Conservation (phyloP, 2,113 vertebrate species). For the Reinhardtius hippoglossoides region DNA sequence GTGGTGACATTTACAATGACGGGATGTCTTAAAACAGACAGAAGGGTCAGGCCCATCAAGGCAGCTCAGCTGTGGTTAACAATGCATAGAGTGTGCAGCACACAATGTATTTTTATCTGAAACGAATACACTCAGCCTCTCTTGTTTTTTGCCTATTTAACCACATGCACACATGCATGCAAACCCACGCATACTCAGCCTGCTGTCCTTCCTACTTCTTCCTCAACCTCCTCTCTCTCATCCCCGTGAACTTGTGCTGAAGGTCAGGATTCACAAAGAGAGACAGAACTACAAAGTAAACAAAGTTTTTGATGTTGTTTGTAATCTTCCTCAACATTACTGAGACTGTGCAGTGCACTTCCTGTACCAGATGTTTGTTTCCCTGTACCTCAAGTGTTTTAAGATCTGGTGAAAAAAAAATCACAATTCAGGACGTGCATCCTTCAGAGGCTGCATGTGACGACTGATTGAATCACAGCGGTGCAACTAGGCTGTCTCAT, state of each 20-base stretch:
- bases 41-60: background rate
- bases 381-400: slow-evolving; percentile 19
- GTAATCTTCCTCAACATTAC: background rate
- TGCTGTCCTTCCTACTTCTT: background rate
- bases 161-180: background rate
- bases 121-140: slow-evolving; percentile 1
- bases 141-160: slow-evolving; percentile 8
- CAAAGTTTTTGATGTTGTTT: background rate
- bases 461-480: too few species aligned
- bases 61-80: slow-evolving; percentile 19
- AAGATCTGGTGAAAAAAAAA: slow-evolving; percentile 29
- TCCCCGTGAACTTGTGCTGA: slow-evolving; percentile 9
- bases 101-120: slow-evolving; percentile 37
- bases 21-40: background rate
- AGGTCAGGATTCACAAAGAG: slow-evolving; percentile 54
- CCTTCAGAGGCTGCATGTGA: too few species aligned
- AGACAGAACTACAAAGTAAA: background rate
- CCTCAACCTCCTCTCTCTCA: slow-evolving; percentile 13
- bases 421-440: too few species aligned
- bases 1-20: background rate
- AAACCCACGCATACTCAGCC: background rate
- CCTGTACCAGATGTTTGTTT: slow-evolving; percentile 24
- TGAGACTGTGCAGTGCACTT: background rate
- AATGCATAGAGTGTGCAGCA: slow-evolving; percentile 20
- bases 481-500: too few species aligned